Evolutionary conservation across 92 coral and sea anemone species (phyloP), one percentile per base, ranked within the genome.

Genomic region (Diadumene lineata): DNA sequence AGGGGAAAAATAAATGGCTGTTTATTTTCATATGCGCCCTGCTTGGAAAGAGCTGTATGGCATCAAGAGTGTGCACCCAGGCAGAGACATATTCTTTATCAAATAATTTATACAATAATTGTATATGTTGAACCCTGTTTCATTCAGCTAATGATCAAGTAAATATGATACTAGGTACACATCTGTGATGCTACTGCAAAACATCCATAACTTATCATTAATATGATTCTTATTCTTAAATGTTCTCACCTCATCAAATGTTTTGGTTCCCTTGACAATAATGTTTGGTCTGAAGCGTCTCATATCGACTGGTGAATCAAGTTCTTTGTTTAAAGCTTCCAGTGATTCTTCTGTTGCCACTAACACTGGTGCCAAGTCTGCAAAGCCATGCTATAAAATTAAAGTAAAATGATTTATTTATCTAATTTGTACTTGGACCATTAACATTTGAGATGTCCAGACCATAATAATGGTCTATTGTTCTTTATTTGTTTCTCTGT

Each of bases 211-310:
- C n/a, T n/a, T n/a, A n/a, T n/a, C n/a, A n/a, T n/a, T n/a, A n/a
- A n/a, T n/a, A n/a, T n/a, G n/a, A n/a, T n/a, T 23, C 1, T 34
- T 53, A 82, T 77, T 60, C 25, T 62, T 28, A 9, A 70, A n/a
- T 50, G 25, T 50, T 15, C 50, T 50, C 9, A 88, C 98, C 89
- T 94, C 98, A n/a, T 69, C 91, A 76, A 67, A 84, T 27, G 97
- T 77, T 33, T 73, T 66, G 24, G 86, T 80, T 62, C 98, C 98
- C 25, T 78, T 75, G 10, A 91, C 71, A 29, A 91, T 57, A 24
- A 94, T 69, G 57, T 89, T 94, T 21, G 98, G 87, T 15, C 97
- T 88, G 56, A 94, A 94, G 28, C 97, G 72, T 50, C 70, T 53
- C 80, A 94, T 89, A 22, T 64, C 60, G 26, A 91, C 76, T 29